These are phyloP conservation scores for Platerodrilus igneus DNA, from an alignment of 2,888 invertebrate genomes.

Conservation along the genomic window DNA sequence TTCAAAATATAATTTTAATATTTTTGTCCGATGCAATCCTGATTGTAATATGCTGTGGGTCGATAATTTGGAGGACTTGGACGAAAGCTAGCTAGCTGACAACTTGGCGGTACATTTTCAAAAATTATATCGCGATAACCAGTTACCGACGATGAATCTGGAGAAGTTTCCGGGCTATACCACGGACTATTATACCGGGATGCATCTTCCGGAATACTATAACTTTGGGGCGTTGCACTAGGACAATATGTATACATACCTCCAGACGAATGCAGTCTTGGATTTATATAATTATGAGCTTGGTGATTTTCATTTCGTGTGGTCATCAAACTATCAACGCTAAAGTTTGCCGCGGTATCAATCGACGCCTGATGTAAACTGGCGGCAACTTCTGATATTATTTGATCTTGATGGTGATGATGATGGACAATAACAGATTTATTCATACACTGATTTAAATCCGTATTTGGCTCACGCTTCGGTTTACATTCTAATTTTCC, in stretches of 20 bases:
- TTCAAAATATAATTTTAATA: constrained; percentile 40
- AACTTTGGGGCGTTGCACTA: constrained; percentile 43
- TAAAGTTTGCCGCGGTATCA: constrained; percentile 52
- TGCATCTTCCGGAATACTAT: constrained; percentile 41
- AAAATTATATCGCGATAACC: constrained; percentile 45
- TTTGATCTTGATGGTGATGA: constrained; percentile 43
- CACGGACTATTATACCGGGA: constrained; percentile 51
- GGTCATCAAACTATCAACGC: constrained; percentile 61
- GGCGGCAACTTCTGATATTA: constrained; percentile 37
- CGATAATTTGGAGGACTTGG: constrained; percentile 52
- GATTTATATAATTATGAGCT: constrained; percentile 37
- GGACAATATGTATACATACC: constrained; percentile 56
- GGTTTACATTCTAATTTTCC: constrained; percentile 61
- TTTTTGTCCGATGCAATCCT: constrained; percentile 56
- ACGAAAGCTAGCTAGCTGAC: constrained; percentile 46
- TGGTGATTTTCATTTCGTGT: constrained; percentile 47
- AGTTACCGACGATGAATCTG: constrained; percentile 34
- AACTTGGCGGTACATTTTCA: constrained; percentile 46
- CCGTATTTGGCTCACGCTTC: constrained; percentile 66
- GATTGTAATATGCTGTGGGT: constrained; percentile 55
- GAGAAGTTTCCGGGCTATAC: constrained; percentile 53
- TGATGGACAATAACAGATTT: constrained; percentile 46
- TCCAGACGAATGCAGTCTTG: constrained; percentile 49
- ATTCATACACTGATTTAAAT: constrained; percentile 51
- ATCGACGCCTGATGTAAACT: constrained; percentile 45